Base-by-base conservation (phyloP, 2,888 invertebrate genomes). In the Aphidoletes aphidimyza region DNA sequence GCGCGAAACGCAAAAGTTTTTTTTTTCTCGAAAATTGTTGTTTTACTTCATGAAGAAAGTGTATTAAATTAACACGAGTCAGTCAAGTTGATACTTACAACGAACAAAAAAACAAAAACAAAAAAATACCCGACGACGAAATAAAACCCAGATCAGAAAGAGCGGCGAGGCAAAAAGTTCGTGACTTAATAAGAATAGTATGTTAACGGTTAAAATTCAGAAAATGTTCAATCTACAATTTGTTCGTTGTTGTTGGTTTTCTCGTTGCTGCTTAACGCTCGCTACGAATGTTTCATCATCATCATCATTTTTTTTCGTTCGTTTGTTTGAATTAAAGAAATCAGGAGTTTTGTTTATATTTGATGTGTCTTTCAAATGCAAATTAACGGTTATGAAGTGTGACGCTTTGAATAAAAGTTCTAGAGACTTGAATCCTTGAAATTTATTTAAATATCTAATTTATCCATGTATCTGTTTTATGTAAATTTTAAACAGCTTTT, bases 1-100 rank as follows among this genome's bases (percentile, higher is more conserved):
- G n/a, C n/a, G n/a, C n/a, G 11, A 39, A 39, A 39, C 5, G 11
- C 5, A 39, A 39, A 39, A 39, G 11, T 47, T 9, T 19, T 47
- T 2, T 54, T n/a, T 54, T 54, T n/a, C n/a, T n/a, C n/a, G n/a
- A n/a, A n/a, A n/a, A 22, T 3, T 54, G 3, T 54, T 3, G 30
- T 11, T 69, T 54, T 30, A 11, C 30, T 34, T 14, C 2, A 30
- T 8, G 34, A 69, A 69, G 30, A 69, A 69, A 69, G 30, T 69
- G 69, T 69, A 69, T 69, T 69, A 69, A 69, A 69, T 69, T 69
- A 69, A 69, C 69, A 69, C n/a, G 30, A 69, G 69, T 69, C 69
- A 69, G 26, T 34, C 22, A 3, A 22, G 30, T 69, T 69, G 34
- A 69, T 69, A 69, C 34, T 69, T 69, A 69, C 30, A 19, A 8